These are phyloP conservation scores for Nothocercus nigrocapillus DNA, from an alignment of 2,113 vertebrate species.

Conservation along the genomic window DNA sequence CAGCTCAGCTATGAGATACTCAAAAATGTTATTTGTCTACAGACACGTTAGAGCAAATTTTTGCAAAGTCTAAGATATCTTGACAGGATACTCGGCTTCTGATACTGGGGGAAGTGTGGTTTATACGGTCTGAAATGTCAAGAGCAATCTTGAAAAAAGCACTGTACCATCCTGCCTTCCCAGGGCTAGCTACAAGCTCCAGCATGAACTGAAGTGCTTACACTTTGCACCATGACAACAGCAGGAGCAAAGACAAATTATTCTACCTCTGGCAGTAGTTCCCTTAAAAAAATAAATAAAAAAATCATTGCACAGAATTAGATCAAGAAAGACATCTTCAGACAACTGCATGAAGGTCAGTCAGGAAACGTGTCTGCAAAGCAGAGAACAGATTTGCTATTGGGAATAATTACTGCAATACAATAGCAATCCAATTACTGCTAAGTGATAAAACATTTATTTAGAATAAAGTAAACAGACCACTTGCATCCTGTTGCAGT, in stretches of 20 bases:
- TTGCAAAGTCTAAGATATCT: background rate
- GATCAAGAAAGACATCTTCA: conserved; percentile 40
- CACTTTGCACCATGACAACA: background rate
- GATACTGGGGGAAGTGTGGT: background rate
- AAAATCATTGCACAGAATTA: background rate
- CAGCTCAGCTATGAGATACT: background rate
- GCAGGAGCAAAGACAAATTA: conserved; percentile 44
- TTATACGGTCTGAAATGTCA: background rate
- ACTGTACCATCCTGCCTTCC: background rate
- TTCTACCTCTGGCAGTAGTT: conserved; percentile 8
- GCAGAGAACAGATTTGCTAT: conserved; percentile 16
- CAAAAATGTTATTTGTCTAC: background rate
- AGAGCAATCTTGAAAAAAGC: background rate
- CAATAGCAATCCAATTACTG: conserved; percentile 57
- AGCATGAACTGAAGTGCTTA: conserved; percentile 5
- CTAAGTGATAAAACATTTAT: conserved; percentile 57
- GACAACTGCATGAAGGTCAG: conserved; percentile 34
- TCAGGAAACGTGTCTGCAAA: background rate
- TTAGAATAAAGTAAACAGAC: conserved; percentile 16
- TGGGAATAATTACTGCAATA: conserved; percentile 56
- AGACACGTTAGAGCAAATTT: background rate
- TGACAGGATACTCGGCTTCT: background rate
- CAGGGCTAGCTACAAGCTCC: conserved; percentile 48
- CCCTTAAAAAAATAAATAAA: background rate
- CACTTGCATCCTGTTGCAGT: background rate